Conservation (phyloP, 2,113 vertebrate species). For the Podocnemis expansa region DNA sequence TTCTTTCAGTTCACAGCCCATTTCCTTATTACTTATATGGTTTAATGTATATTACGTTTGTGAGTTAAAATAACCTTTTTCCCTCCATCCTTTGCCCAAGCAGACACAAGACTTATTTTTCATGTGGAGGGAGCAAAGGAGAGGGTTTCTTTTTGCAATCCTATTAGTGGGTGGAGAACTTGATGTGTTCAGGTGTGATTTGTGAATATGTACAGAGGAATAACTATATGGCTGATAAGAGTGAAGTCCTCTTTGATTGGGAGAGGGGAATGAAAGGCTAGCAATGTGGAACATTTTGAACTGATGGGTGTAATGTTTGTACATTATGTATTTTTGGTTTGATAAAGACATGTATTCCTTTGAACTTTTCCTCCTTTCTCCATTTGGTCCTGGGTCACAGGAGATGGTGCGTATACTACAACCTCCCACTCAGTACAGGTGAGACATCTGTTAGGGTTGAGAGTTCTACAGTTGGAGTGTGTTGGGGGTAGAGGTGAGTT, state of each 20-base stretch:
- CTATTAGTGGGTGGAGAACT: neutral
- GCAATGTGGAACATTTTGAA: neutral
- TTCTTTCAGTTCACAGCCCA: neutral
- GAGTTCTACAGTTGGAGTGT: neutral
- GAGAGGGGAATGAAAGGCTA: neutral
- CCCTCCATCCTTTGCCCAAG: neutral
- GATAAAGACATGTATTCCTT: neutral
- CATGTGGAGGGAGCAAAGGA: neutral
- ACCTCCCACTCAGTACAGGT: neutral
- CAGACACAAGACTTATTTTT: neutral
- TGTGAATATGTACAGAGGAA: fast-evolving
- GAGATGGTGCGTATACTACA: neutral
- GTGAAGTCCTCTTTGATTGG: neutral
- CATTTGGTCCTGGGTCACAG: neutral
- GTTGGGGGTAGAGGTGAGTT: neutral
- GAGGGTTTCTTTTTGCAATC: fast-evolving
- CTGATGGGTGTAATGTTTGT: neutral
- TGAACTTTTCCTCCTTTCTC: neutral
- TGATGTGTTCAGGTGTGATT: neutral
- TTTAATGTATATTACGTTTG: neutral
- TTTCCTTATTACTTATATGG: neutral
- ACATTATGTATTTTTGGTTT: neutral
- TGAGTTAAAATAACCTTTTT: neutral
- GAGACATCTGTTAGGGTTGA: neutral
- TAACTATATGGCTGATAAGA: fast-evolving